Base-by-base conservation (phyloP, 2,888 invertebrate species). In the Malacosoma neustria region DNA sequence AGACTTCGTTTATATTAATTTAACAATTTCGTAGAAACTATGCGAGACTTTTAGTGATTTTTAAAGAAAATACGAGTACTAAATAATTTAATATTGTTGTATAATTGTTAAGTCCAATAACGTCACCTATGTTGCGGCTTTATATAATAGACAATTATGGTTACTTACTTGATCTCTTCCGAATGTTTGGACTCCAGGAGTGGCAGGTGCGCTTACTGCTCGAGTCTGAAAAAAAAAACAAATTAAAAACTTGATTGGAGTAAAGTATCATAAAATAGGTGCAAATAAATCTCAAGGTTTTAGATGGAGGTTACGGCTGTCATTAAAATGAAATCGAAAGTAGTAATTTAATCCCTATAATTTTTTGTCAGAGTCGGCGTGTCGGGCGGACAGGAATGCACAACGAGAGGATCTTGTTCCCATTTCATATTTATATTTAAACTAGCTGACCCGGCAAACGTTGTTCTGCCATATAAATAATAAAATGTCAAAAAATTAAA, bases 191-290 rank as follows among this genome's bases (percentile, higher is more conserved):
- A 70, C 56, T n/a, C 72, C 76, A 11, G 85, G 81, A 32, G 84
- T 75, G 39, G 76, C 74, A 7, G 87, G 87, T 29, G 87, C 85
- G 57, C 87, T 87, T 42, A 84, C 74, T 40, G 88, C 76, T 60
- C 88, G 76, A 41, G 72, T 69, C 87, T 87, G 66, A 74, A 80
- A 45, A 58, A 48, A 57, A 41, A 40, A 42, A 33, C 22, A 39
- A 22, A 3, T 9, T 22, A 22, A 22, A n/a, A 22, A 22, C 22
- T 7, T 22, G 6, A 7, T 22, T 22, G 5, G 34, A 35, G 29
- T 14, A 40, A 14, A 37, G 36, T 40, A 42, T 41, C 37, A 41
- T 38, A 38, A 43, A 39, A 46, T 46, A 44, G 38, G 43, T 42
- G 49, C 46, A 53, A 55, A 60, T 51, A 57, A 62, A 51, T 50